Evolutionary conservation across 1,140 invertebrate genomes (phyloP).

Genomic region (Bombus waltoni): DNA sequence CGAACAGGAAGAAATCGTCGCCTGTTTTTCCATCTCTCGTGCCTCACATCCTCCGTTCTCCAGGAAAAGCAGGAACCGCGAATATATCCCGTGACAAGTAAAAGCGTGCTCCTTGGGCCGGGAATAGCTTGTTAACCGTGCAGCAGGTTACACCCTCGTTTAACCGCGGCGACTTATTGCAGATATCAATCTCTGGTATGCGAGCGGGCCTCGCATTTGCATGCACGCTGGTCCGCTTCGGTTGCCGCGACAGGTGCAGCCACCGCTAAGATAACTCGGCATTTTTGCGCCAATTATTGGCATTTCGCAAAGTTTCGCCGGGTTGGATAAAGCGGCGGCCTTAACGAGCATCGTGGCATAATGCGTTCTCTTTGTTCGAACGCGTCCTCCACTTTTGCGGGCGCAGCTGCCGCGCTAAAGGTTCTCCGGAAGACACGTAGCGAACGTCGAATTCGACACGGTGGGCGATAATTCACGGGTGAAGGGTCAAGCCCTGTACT

Average conservation of each 20-base stretch:
- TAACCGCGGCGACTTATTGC: slow-evolving; percentile 63
- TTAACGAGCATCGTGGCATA: slow-evolving; percentile 67
- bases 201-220: slow-evolving; percentile 69
- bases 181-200: slow-evolving; percentile 72
- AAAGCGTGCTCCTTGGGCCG: slow-evolving; percentile 19
- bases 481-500: background rate
- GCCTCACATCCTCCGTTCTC: background rate
- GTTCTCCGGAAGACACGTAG: background rate
- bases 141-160: slow-evolving; percentile 64
- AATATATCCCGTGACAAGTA: background rate
- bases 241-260: slow-evolving; percentile 71
- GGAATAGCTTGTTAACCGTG: slow-evolving; percentile 49
- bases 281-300: slow-evolving; percentile 79
- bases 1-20: too few species aligned
- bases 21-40: background rate
- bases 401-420: slow-evolving; percentile 52
- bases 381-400: slow-evolving; percentile 11
- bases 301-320: slow-evolving; percentile 71
- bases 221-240: slow-evolving; percentile 63
- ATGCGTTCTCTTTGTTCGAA: slow-evolving; percentile 57
- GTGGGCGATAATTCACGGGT: slow-evolving; percentile 2
- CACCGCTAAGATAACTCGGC: slow-evolving; percentile 66
- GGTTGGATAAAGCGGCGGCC: slow-evolving; percentile 55
- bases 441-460: background rate
- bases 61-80: background rate